Base-by-base conservation (phyloP, 2,113 vertebrate genomes). In the Ranitomeya variabilis region DNA sequence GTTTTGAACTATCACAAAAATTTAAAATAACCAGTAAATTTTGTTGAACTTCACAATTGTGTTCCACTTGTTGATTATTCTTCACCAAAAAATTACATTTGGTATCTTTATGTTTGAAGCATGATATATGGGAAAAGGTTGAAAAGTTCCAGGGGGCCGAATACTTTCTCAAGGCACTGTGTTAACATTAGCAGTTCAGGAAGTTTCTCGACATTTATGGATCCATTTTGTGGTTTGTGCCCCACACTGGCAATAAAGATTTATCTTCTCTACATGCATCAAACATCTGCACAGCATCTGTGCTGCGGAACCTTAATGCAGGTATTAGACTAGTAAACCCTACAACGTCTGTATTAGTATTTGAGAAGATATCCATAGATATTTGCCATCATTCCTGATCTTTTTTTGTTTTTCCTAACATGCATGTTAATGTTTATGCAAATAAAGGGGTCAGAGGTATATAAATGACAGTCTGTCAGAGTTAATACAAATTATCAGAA, bases 241-340 rank as follows among this genome's bases (percentile, higher is more conserved):
- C 8, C 16, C 21, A 80, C 21, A 80, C 55, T 54, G 77, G 26
- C 77, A 31, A 55, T 31, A 59, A 60, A 59, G n/a, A 59, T 59
- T 26, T 80, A 23, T 60, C 15, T 8, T 59, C 78, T 8, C 54
- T 59, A 15, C 15, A 13, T 81, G 79, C 60, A 9, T 80, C 31
- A 3, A 15, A 60, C 78, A 80, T 80, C 78, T 80, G 78, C 23
- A 11, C 23, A 59, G 54, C 78, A 80, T 81, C 55, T 81, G 55
- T 81, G 59, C 79, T 37, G 19, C 9, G 1, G 57, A 60, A 62
- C 15, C 57, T 80, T n/a, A 80, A 55, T 18, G 15, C 57, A 31
- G 23, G 52, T 18, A 16, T 14, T 51, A 76, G 73, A 51, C 73
- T 18, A 16, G 54, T 51, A 76, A 37, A 51, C 73, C 31, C 37